Conservation (phyloP, 2,888 invertebrate species). For the Mystacides longicornis region DNA sequence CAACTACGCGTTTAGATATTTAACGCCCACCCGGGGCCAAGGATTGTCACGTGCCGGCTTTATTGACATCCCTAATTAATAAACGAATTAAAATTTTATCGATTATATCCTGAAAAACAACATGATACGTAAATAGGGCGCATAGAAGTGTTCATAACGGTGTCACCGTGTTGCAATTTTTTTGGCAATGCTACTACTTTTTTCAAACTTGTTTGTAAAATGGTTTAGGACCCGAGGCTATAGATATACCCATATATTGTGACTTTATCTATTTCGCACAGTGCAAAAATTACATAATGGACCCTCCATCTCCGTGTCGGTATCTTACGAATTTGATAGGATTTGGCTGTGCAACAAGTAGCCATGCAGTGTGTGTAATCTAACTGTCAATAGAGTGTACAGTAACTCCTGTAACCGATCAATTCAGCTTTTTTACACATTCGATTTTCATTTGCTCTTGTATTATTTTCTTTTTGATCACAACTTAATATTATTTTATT, state of each 20-base stretch:
- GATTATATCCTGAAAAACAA: constrained; percentile 38
- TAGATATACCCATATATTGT: constrained; percentile 14
- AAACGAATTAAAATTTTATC: constrained; percentile 32
- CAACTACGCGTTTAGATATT: constrained; percentile 50
- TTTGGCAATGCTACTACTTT: constrained; percentile 53
- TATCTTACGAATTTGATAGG: constrained; percentile 14
- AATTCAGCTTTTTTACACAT: no score
- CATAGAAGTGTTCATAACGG: constrained; percentile 53
- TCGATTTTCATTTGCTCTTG: no score
- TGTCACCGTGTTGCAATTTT: constrained; percentile 55
- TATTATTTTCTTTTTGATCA: no score
- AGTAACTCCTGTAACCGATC: no score
- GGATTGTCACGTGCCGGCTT: constrained; percentile 23
- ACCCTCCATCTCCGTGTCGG: constrained; percentile 23
- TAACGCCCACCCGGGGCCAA: constrained; percentile 18
- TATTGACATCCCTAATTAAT: constrained; percentile 37
- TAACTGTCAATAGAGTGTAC: constrained; percentile 51
- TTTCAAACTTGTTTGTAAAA: constrained; percentile 45
- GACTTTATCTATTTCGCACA: constrained; percentile 15
- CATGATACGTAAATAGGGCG: constrained; percentile 41
- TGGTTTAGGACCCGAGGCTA: constrained; percentile 23
- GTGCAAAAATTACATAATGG: constrained; percentile 49
- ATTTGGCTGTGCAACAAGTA: constrained; percentile 48
- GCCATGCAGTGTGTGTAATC: constrained; percentile 44
- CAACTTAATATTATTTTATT: no score